A percentile compares a stretch with the other conserved stretches of the same genome.
Evolutionary conservation across 1,140 invertebrate genomes (phyloP).

Genomic region (Drosophila pallidifrons): DNA sequence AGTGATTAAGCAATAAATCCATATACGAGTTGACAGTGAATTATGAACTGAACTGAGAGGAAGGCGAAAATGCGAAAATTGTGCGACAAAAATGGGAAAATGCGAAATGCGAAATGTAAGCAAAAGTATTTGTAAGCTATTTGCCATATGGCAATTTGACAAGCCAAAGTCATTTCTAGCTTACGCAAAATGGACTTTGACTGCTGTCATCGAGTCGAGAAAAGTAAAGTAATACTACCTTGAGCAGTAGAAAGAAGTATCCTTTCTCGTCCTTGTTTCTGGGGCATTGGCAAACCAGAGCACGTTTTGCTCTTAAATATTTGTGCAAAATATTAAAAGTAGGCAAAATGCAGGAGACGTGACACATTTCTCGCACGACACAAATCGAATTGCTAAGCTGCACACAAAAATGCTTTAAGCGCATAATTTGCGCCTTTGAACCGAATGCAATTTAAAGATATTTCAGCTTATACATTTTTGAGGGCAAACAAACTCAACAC

Average conservation of each 20-base stretch:
- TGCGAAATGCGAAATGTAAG: conserved; percentile 45
- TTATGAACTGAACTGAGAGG: conserved; percentile 71
- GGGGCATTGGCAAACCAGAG: conserved; percentile 41
- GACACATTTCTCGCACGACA: conserved; percentile 56
- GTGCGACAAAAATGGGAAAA: conserved; percentile 20
- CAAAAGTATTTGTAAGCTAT: conserved; percentile 29
- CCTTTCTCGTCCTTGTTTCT: neutral
- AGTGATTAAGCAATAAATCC: conserved; percentile 80
- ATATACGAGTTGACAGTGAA: conserved; percentile 76
- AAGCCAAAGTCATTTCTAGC: conserved; percentile 26
- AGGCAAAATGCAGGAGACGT: conserved; percentile 61
- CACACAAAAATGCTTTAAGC: conserved; percentile 30
- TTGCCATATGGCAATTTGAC: conserved; percentile 27
- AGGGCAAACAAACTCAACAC: neutral
- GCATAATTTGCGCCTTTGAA: conserved; percentile 51
- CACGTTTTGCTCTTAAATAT: conserved; percentile 76
- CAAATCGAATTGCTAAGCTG: conserved; percentile 50
- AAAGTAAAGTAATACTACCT: conserved; percentile 1
- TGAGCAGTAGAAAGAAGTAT: neutral
- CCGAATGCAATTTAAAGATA: conserved; percentile 73
- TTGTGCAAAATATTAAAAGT: conserved; percentile 74
- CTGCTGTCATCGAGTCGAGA: conserved; percentile 14
- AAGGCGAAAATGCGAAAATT: conserved; percentile 2
- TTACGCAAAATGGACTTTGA: conserved; percentile 33
- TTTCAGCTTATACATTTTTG: conserved; percentile 40